Conservation (phyloP, 2,888 invertebrate genomes). For the Lapara coniferarum region DNA sequence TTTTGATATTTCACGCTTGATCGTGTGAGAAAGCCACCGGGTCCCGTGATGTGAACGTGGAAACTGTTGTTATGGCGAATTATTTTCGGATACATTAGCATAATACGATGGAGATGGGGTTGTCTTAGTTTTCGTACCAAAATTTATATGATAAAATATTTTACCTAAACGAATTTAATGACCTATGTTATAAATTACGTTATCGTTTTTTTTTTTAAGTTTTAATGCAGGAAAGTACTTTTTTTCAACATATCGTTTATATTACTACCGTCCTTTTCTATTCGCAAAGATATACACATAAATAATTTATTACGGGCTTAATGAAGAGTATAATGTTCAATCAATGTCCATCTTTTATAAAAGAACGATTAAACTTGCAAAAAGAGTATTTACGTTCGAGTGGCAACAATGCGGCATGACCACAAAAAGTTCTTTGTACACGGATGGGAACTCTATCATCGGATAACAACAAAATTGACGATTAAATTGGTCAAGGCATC, state of each 20-base stretch:
- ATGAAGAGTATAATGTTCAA: not conserved
- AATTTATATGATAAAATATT: not conserved
- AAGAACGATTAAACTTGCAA: not conserved
- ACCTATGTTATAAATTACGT: too few relatives aligned
- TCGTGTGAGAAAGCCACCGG: conserved; percentile 37
- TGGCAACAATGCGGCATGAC: conserved; percentile 49
- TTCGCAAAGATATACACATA: not conserved
- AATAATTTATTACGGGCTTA: not conserved
- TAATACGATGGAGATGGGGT: not conserved
- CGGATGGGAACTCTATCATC: conserved; percentile 46
- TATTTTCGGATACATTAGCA: not conserved
- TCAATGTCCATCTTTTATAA: not conserved
- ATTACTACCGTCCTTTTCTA: too few relatives aligned
- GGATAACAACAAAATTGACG: conserved; percentile 43
- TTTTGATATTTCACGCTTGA: conserved; percentile 46
- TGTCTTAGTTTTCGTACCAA: not conserved
- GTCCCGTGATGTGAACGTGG: conserved; percentile 21
- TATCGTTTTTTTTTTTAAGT: too few relatives aligned
- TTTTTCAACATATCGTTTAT: too few relatives aligned
- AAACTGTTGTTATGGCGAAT: not conserved
- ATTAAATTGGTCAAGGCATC: conserved; percentile 54
- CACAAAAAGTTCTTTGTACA: conserved; percentile 50
- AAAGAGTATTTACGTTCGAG: conserved; percentile 35
- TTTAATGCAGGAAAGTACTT: too few relatives aligned
- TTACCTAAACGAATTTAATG: too few relatives aligned